phyloP scores from a whole-genome alignment of 2,888 invertebrate genomes.

The Electrophaes corylata region DNA sequence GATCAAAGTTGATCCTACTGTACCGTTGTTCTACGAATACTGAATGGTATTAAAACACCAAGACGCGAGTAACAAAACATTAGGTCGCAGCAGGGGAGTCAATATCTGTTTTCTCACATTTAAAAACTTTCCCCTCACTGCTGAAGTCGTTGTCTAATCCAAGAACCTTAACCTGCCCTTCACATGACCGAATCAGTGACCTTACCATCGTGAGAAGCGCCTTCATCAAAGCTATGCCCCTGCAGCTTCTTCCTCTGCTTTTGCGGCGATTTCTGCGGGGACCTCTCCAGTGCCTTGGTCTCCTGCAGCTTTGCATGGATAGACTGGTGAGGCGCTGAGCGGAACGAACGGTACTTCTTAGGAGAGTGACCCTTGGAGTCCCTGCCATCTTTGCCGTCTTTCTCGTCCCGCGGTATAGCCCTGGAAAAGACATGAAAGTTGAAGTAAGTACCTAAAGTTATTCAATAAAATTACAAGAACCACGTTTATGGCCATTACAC shows the following conservation, averaged over 20 bases:
- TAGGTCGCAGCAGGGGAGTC: too few species aligned
- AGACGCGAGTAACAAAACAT: too few species aligned
- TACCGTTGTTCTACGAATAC: too few species aligned
- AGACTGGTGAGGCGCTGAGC: conserved; percentile 83
- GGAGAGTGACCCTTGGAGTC: conserved; percentile 90
- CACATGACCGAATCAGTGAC: not conserved
- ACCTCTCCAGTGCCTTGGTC: conserved; percentile 86
- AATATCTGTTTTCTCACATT: too few species aligned
- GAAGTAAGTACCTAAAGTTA: not conserved
- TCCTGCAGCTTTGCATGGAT: conserved; percentile 85
- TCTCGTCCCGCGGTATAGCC: conserved; percentile 93
- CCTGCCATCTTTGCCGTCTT: conserved; percentile 95
- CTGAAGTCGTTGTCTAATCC: not conserved
- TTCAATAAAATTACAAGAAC: not conserved
- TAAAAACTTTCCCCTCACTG: too few species aligned
- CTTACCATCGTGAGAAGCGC: conserved; percentile 77
- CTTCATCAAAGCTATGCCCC: conserved; percentile 79
- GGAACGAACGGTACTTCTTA: conserved; percentile 86
- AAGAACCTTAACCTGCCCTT: not conserved
- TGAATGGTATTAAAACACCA: too few species aligned
- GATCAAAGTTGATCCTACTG: too few species aligned
- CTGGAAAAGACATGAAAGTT: conserved; percentile 63
- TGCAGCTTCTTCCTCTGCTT: conserved; percentile 83
- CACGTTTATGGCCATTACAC: too few species aligned
- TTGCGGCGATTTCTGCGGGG: conserved; percentile 85